Base-by-base conservation (phyloP, 2,113 vertebrate genomes). In the Mustelus asterias region DNA sequence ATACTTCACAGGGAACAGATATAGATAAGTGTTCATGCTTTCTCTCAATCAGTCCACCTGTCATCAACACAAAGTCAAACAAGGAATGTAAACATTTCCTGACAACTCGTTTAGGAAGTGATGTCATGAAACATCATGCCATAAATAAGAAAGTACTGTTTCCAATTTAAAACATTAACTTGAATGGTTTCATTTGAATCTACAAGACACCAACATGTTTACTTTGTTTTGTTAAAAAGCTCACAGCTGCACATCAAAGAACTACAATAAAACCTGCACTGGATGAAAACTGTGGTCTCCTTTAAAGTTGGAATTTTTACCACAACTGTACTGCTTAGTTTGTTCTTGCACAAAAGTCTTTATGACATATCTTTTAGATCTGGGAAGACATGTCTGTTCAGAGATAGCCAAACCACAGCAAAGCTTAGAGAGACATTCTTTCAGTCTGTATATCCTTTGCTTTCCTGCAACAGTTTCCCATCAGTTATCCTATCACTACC, bases 151-250 rank as follows among this genome's bases (percentile, higher is more conserved):
- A 33, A 60, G 58, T 4, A 60, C 88, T 92, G 88, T 60, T 92
- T 92, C 58, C 58, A 92, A 92, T 92, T 92, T 63, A 92, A 63
- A 92, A n/a, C 63, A 92, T 92, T 63, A 92, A 92, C 58, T 92
- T 92, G 88, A 92, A n/a, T 63, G 29, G 11, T 26, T 92, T 92
- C 54, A n/a, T 63, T 63, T 92, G 60, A 60, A 60, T 92, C 88
- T 92, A 92, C 58, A 58, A 63, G 58, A 63, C 29, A 60, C 88
- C 14, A 92, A 92, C 58, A 60, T n/a, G 63, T 90, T 92, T 16
- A 60, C 88, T 83, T 83, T 83, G 37, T 92, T 92, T 60, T 63
- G 88, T 92, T 92, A 63, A 92, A n/a, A 60, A 60, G 60, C 58
- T n/a, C 24, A 29, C 54, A 92, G 88, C 54, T 92, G 88, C 88